These are phyloP conservation scores for Hipposideros armiger DNA, from an alignment of 2,113 vertebrate genomes.

Conservation along the genomic window DNA sequence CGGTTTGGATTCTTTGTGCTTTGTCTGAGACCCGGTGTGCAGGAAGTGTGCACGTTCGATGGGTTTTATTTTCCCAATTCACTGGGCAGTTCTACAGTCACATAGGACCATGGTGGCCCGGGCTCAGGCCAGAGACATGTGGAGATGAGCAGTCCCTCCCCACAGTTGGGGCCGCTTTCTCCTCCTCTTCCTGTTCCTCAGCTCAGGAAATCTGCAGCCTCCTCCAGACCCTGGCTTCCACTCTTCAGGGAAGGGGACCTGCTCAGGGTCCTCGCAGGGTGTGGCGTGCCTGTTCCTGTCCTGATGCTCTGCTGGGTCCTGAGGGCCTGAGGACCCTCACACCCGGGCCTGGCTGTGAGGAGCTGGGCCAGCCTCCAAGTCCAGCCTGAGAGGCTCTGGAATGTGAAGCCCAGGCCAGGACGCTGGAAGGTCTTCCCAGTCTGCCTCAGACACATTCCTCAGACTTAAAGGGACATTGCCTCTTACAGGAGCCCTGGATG, in stretches of 20 bases:
- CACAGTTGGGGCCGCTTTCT: no score
- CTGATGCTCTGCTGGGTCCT: not conserved
- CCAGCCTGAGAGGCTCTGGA: not conserved
- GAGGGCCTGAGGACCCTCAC: not conserved
- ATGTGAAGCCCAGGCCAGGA: not conserved
- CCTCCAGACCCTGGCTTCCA: not conserved
- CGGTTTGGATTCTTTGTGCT: not conserved
- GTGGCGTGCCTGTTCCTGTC: not conserved
- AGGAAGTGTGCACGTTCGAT: rapidly evolving
- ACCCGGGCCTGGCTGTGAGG: not conserved
- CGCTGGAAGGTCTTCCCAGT: not conserved
- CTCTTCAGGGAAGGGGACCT: not conserved
- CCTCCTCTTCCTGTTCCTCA: not conserved
- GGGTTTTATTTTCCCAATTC: not conserved
- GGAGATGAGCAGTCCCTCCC: not conserved
- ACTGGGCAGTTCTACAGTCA: not conserved
- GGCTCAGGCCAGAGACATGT: rapidly evolving
- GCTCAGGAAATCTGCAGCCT: not conserved
- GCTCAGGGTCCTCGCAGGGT: not conserved
- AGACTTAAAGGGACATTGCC: not conserved
- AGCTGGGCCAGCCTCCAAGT: not conserved
- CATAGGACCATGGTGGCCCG: not conserved
- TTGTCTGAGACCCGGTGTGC: rapidly evolving
- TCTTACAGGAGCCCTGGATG: slow-evolving; percentile 91
- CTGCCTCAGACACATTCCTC: not conserved